Conservation (phyloP, 2,797 vertebrate species). For the Sebastes dallii region DNA sequence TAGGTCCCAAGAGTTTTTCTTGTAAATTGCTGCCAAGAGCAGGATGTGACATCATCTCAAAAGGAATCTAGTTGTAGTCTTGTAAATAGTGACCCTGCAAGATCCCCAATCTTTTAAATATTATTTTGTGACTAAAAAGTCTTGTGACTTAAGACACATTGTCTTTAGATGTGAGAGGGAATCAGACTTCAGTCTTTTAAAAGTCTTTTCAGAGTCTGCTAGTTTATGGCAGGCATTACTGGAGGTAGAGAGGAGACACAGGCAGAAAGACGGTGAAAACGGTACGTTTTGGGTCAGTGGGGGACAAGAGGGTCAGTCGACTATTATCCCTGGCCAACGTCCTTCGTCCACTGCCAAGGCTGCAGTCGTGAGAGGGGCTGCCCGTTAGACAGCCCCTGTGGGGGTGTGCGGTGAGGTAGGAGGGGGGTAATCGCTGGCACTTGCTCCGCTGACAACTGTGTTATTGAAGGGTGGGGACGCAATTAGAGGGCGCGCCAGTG, state of each 20-base stretch:
- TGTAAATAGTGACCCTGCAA: neutral
- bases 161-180: neutral
- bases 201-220: neutral
- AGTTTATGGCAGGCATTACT: neutral
- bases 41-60: neutral
- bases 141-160: neutral
- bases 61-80: neutral
- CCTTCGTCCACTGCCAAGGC: conserved; percentile 47
- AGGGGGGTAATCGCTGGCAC: conserved; percentile 36
- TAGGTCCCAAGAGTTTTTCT: neutral
- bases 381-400: conserved; percentile 18
- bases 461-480: conserved; percentile 73
- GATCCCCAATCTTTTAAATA: neutral
- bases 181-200: neutral
- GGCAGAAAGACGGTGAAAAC: neutral
- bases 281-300: conserved; percentile 15
- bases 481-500: conserved; percentile 72
- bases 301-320: neutral
- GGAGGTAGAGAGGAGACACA: neutral
- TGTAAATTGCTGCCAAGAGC: neutral
- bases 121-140: neutral
- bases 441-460: conserved; percentile 66
- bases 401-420: neutral
- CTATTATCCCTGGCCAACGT: conserved; percentile 8
- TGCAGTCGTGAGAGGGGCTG: neutral